phyloP scores from a whole-genome alignment of 2,797 vertebrate genomes.

The Manis javanica region DNA sequence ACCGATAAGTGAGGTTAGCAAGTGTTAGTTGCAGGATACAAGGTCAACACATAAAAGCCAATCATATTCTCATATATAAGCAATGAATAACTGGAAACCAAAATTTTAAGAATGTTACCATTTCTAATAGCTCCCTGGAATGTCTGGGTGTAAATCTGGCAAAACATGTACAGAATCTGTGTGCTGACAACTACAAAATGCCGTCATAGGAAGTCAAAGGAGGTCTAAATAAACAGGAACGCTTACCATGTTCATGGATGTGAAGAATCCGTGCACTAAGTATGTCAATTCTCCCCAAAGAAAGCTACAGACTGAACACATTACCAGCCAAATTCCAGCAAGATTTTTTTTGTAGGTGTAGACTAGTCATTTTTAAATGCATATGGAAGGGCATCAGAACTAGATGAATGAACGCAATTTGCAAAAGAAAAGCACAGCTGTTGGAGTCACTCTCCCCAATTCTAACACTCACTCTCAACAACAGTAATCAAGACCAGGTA shows the following conservation, averaged over 20 bases:
- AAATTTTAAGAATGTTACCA: background rate
- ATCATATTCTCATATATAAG: background rate
- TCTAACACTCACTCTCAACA: background rate
- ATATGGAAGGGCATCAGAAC: background rate
- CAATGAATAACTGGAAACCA: background rate
- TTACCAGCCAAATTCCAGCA: background rate
- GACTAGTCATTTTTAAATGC: no score
- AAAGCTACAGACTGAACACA: background rate
- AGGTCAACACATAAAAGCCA: background rate
- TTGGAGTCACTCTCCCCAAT: background rate
- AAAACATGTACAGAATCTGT: background rate
- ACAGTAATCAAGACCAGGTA: accelerated
- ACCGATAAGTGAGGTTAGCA: background rate
- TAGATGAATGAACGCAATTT: background rate
- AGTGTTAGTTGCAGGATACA: background rate
- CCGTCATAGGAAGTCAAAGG: background rate
- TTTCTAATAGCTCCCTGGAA: background rate
- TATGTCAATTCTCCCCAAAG: background rate
- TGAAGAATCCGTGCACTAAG: background rate
- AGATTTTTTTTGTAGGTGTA: background rate
- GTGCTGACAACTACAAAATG: background rate
- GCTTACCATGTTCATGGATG: background rate
- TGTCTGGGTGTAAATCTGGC: background rate
- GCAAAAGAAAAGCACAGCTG: background rate
- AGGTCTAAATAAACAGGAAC: background rate